Evolutionary conservation across 1,140 invertebrate genomes (phyloP), one percentile per base, ranked within the genome.

Genomic region (Acromyrmex echinatior): DNA sequence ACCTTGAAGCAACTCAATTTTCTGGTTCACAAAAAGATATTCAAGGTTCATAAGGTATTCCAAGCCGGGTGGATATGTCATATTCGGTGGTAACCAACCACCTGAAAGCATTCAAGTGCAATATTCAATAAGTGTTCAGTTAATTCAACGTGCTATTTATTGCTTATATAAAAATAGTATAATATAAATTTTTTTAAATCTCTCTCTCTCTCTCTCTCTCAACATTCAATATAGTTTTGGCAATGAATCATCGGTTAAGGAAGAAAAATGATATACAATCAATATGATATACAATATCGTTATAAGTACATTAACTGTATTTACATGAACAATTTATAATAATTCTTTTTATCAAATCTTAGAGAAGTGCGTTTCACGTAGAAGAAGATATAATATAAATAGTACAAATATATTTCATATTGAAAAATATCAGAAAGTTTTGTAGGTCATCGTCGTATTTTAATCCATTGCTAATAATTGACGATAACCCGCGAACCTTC

Each of bases 11-110:
- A 98, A 89, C 93, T 99, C 98, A 12, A 98, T 96, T 96, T 98
- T 98, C 94, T 99, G 98, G 92, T 99, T 97, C 65, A 99, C 96
- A 79, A 99, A 96, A 63, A 99, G 95, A 91, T 98, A 97, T 95
- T 99, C 98, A 96, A 99, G 97, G 96, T 96, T 97, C 94, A 98
- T 98, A 96, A 99, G 97, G 96, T 98, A 99, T 96, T 99, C 98
- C 96, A 99, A 97, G 88, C 98, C 98, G 92, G 97, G 98, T 74
- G 98, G 98, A 96, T 97, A 99, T 94, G 97, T 98, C 96, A 95
- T 96, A 94, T 96, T 97, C 91, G 96, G 96, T 95, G 96, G 96
- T 85, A 97, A 97, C 98, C 97, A 98, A 88, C 97, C 97, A 97
- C 96, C 98, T 98, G 93, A 14, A 92, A 90, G 10, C 1, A 35